A percentile compares a stretch with the other conserved stretches of the same genome.
Evolutionary conservation across 2,888 invertebrate species (phyloP).

Genomic region (Lithophane leautieri): DNA sequence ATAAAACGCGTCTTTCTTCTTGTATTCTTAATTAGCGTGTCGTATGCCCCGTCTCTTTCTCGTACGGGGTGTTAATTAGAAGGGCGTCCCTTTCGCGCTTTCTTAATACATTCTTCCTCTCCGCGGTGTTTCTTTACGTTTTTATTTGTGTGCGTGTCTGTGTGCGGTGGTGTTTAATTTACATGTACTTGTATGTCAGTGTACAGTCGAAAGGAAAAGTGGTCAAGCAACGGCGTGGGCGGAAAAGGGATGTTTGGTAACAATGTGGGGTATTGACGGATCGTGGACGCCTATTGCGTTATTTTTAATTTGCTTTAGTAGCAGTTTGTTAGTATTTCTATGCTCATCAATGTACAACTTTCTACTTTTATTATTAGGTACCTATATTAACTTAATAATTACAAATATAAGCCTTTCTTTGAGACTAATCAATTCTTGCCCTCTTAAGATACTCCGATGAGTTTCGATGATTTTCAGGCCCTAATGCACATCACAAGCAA

Average conservation of each 20-base stretch:
- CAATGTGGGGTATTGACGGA: constrained; percentile 13
- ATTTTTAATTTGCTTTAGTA: neutral
- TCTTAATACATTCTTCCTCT: constrained; percentile 91
- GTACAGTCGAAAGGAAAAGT: constrained; percentile 78
- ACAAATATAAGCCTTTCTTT: neutral
- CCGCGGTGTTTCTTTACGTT: constrained; percentile 90
- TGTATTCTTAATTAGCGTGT: constrained; percentile 93
- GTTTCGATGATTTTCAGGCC: neutral
- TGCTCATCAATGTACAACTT: neutral
- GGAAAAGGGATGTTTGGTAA: constrained; percentile 46
- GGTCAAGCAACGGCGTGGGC: constrained; percentile 46
- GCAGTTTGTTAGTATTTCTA: neutral
- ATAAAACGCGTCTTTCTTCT: constrained; percentile 92
- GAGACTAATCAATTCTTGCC: neutral
- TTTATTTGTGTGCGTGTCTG: constrained; percentile 90
- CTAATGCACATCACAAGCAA: neutral
- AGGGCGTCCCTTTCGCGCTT: constrained; percentile 89
- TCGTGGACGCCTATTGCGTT: neutral
- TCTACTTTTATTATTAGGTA: neutral
- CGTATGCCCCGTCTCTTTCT: constrained; percentile 84
- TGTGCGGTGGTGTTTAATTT: constrained; percentile 90
- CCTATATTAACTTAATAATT: neutral
- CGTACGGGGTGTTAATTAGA: constrained; percentile 86
- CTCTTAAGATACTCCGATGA: no score
- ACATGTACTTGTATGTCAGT: constrained; percentile 90